These are phyloP conservation scores for Machaerirhynchus nigripectus DNA, from an alignment of 2,113 vertebrate genomes.

Conservation along the genomic window DNA sequence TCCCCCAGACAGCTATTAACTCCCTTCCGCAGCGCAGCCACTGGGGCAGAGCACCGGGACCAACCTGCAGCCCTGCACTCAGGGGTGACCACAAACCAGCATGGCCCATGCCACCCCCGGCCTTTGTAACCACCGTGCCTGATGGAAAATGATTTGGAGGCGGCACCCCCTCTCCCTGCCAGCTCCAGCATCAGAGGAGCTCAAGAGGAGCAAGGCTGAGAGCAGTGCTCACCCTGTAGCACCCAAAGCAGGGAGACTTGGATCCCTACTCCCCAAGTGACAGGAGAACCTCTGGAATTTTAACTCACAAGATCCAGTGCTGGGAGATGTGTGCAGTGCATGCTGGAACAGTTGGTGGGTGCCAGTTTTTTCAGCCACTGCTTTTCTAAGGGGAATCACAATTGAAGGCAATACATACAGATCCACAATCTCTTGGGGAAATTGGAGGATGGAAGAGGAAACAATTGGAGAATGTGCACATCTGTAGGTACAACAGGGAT, in stretches of 20 bases:
- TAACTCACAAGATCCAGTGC: too few relatives aligned
- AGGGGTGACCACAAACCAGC: too few relatives aligned
- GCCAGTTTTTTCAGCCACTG: not conserved
- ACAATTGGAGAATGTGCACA: accelerated
- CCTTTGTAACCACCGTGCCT: not conserved
- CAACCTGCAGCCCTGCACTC: not conserved
- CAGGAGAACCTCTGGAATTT: not conserved
- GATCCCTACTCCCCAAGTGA: accelerated
- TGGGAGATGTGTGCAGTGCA: accelerated
- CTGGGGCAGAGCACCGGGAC: accelerated
- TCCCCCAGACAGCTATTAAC: too few relatives aligned
- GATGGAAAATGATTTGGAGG: not conserved
- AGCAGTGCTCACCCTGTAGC: too few relatives aligned
- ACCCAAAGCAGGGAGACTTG: too few relatives aligned
- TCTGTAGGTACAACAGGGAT: accelerated
- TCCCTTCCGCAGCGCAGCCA: not conserved
- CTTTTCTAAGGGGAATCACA: not conserved
- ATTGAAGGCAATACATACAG: not conserved
- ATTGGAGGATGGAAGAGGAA: not conserved
- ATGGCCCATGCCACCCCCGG: accelerated
- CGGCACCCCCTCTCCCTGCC: too few relatives aligned
- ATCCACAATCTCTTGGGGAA: not conserved
- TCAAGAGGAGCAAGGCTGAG: not conserved
- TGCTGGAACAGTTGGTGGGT: accelerated
- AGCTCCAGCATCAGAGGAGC: not conserved